These are phyloP conservation scores for Barypeithes pellucidus DNA, from an alignment of 2,888 invertebrate species.

Conservation along the genomic window DNA sequence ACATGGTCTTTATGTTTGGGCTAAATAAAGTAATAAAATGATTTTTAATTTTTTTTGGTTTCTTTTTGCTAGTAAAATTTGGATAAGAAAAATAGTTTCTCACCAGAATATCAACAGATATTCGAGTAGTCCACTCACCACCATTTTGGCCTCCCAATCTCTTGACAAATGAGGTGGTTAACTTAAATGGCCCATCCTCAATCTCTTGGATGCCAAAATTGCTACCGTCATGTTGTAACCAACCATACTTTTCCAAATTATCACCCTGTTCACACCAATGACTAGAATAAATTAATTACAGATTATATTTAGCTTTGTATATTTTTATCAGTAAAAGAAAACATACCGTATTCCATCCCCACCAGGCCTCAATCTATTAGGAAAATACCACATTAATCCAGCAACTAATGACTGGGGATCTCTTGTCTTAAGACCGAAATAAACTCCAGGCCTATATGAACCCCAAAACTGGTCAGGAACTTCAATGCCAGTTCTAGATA, in stretches of 20 bases:
- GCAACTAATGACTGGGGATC: conserved; percentile 91
- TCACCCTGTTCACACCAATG: conserved; percentile 96
- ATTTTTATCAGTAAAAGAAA: neutral
- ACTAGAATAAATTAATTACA: conserved; percentile 68
- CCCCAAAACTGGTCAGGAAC: conserved; percentile 94
- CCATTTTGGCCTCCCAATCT: conserved; percentile 85
- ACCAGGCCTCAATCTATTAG: conserved; percentile 76
- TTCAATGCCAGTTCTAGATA: conserved; percentile 79
- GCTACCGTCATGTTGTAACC: conserved; percentile 94
- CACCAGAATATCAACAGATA: conserved; percentile 77
- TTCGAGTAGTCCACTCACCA: conserved; percentile 94
- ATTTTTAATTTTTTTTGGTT: neutral
- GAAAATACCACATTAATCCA: conserved; percentile 98
- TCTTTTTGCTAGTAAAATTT: neutral
- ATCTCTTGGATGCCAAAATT: conserved; percentile 94
- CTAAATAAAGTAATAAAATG: conserved; percentile 7
- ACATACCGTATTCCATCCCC: conserved; percentile 84
- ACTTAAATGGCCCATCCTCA: conserved; percentile 82
- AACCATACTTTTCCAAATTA: conserved; percentile 86
- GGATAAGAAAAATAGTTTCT: conserved; percentile 41
- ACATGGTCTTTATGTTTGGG: conserved; percentile 50
- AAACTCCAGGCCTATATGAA: conserved; percentile 89
- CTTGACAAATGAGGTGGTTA: conserved; percentile 93
- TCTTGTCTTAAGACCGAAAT: conserved; percentile 93
- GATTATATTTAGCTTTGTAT: conserved; percentile 3